phyloP scores from a whole-genome alignment of 2,888 invertebrate genomes.

The Phaonia tiefii region DNA sequence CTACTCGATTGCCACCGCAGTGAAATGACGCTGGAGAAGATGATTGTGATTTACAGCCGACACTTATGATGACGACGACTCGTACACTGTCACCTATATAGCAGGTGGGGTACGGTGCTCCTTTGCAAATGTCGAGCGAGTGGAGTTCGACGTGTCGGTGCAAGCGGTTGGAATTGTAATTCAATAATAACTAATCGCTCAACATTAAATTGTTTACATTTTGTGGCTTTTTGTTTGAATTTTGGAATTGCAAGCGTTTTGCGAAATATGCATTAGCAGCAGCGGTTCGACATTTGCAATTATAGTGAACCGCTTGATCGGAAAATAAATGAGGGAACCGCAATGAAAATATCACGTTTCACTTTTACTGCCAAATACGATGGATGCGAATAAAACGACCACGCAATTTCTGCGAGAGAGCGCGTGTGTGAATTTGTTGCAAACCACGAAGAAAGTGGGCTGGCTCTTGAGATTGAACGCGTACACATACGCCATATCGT shows the following conservation, averaged over 20 bases:
- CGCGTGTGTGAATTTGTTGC: slow-evolving; percentile 21
- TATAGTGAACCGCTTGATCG: slow-evolving; percentile 7
- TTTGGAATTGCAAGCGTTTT: neutral
- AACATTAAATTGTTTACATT: slow-evolving; percentile 35
- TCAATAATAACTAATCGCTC: slow-evolving; percentile 38
- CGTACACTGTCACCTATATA: too few species aligned
- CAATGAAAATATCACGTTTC: slow-evolving; percentile 56
- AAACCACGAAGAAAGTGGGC: slow-evolving; percentile 35
- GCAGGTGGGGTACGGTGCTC: too few species aligned
- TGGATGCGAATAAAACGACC: slow-evolving; percentile 21
- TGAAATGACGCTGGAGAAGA: slow-evolving; percentile 17
- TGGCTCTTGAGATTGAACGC: slow-evolving; percentile 6
- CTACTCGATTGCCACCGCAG: neutral
- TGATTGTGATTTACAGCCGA: slow-evolving; percentile 30
- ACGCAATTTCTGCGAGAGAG: slow-evolving; percentile 50
- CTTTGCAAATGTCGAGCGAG: neutral
- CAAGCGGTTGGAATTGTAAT: slow-evolving; percentile 33
- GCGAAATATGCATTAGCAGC: slow-evolving; percentile 17
- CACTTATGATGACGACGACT: neutral
- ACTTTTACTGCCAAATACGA: slow-evolving; percentile 56
- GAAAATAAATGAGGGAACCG: slow-evolving; percentile 44
- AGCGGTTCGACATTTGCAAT: slow-evolving; percentile 27
- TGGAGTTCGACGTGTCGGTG: neutral
- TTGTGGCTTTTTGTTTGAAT: neutral
- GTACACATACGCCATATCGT: too few species aligned